phyloP scores from a whole-genome alignment of 1,140 invertebrate genomes.

The Brachionus sp. region DNA sequence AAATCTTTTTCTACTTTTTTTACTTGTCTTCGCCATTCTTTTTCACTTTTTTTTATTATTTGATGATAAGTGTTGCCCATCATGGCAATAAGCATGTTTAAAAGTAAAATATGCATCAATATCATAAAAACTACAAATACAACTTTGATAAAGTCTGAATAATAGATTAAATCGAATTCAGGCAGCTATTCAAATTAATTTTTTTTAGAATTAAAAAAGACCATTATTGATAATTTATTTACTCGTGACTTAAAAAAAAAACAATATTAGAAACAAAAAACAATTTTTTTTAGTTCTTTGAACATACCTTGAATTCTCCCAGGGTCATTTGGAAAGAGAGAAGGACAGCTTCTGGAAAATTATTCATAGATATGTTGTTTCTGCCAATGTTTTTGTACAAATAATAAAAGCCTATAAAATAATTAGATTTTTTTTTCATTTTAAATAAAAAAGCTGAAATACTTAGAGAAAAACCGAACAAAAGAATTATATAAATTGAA shows the following conservation, averaged over 20 bases:
- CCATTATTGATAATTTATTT: not conserved
- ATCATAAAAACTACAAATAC: slow-evolving; percentile 97
- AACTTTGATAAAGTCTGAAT: slow-evolving; percentile 82
- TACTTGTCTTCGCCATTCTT: slow-evolving; percentile 96
- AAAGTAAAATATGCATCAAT: slow-evolving; percentile 81
- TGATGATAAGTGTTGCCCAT: slow-evolving; percentile 64
- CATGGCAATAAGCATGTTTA: slow-evolving; percentile 65
- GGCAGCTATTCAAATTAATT: slow-evolving; percentile 71
- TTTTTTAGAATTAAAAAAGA: not conserved
- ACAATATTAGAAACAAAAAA: not conserved
- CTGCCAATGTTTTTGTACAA: slow-evolving; percentile 75
- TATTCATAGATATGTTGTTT: slow-evolving; percentile 64
- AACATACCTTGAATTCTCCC: slow-evolving; percentile 84
- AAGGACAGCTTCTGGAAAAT: slow-evolving; percentile 80
- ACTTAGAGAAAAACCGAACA: slow-evolving; percentile 86
- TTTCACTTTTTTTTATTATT: slow-evolving; percentile 94
- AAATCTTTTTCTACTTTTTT: slow-evolving; percentile 43
- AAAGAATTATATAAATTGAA: slow-evolving; percentile 87
- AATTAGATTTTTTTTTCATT: slow-evolving; percentile 29
- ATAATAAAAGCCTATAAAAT: slow-evolving; percentile 78
- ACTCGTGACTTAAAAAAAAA: not conserved
- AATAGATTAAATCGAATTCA: slow-evolving; percentile 79
- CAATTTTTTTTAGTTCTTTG: slow-evolving; percentile 48
- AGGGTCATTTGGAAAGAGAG: slow-evolving; percentile 94
- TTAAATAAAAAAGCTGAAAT: slow-evolving; percentile 36